Evolutionary conservation across 1,140 invertebrate genomes (phyloP).

Genomic region (Euglossa dilemma): DNA sequence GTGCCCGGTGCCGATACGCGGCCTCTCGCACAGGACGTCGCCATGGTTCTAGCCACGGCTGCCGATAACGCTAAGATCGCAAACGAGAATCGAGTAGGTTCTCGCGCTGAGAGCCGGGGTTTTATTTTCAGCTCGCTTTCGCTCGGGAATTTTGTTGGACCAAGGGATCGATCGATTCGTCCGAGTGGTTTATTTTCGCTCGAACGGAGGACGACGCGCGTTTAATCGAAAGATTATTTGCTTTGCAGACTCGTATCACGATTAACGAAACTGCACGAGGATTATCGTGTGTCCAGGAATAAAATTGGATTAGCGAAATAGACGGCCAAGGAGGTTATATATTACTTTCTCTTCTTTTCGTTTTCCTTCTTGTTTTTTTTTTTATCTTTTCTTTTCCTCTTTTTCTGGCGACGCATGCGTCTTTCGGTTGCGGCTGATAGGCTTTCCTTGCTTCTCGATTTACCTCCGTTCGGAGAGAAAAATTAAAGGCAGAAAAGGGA

Average conservation of each 20-base stretch:
- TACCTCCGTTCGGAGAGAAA: background rate
- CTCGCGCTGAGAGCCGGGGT: background rate
- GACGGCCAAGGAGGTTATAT: background rate
- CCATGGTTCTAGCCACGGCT: background rate
- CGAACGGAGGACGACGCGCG: background rate
- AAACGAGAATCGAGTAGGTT: background rate
- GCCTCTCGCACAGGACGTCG: background rate
- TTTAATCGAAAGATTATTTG: background rate
- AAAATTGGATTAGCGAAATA: background rate
- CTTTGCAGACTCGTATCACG: background rate
- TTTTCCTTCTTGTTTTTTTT: too few species aligned
- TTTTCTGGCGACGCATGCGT: background rate
- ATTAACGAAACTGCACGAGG: background rate
- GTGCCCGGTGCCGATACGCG: background rate
- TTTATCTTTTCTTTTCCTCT: too few species aligned
- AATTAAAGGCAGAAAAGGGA: background rate
- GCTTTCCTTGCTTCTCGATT: background rate
- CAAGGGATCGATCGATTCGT: constrained; percentile 5
- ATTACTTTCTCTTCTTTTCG: too few species aligned
- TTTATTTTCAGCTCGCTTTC: constrained; percentile 1
- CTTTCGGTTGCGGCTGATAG: background rate
- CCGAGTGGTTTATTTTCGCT: background rate
- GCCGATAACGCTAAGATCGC: background rate
- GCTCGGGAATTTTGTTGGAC: constrained; percentile 12
- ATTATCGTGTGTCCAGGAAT: background rate